These are phyloP conservation scores for Montifringilla adamsi DNA, from an alignment of 2,113 vertebrate genomes.

Conservation along the genomic window DNA sequence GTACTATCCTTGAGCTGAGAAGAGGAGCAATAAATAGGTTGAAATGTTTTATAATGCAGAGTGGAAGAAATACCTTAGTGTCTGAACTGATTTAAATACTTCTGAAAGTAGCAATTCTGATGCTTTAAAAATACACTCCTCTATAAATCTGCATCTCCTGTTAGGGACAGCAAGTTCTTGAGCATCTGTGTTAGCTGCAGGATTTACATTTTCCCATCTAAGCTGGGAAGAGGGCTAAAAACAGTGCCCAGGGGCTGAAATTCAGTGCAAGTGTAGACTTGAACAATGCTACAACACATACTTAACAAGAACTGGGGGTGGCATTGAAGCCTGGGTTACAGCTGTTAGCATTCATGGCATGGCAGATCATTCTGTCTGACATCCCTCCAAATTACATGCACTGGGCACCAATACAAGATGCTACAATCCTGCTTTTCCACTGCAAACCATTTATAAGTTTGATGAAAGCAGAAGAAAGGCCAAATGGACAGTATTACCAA, in stretches of 20 bases:
- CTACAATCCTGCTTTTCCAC: neutral
- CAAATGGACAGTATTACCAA: neutral
- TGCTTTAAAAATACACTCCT: neutral
- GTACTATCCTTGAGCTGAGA: neutral
- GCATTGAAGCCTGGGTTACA: neutral
- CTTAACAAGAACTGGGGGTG: neutral
- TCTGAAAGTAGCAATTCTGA: neutral
- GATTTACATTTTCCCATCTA: neutral
- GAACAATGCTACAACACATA: rapidly evolving
- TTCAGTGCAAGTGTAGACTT: neutral
- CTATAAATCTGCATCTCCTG: neutral
- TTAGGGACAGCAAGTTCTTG: neutral
- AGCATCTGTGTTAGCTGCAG: neutral
- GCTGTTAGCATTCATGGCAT: neutral
- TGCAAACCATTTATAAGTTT: neutral
- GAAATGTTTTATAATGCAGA: neutral
- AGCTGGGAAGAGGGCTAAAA: neutral
- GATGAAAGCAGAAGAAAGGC: conserved; percentile 6
- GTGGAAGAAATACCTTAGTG: neutral
- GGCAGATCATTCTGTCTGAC: neutral
- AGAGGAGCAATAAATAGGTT: neutral
- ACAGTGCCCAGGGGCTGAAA: neutral
- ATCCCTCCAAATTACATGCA: neutral
- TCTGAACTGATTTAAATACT: neutral
- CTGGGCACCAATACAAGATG: neutral